phyloP scores from a whole-genome alignment of 2,797 vertebrate genomes.

The Kryptopterus vitreolus region DNA sequence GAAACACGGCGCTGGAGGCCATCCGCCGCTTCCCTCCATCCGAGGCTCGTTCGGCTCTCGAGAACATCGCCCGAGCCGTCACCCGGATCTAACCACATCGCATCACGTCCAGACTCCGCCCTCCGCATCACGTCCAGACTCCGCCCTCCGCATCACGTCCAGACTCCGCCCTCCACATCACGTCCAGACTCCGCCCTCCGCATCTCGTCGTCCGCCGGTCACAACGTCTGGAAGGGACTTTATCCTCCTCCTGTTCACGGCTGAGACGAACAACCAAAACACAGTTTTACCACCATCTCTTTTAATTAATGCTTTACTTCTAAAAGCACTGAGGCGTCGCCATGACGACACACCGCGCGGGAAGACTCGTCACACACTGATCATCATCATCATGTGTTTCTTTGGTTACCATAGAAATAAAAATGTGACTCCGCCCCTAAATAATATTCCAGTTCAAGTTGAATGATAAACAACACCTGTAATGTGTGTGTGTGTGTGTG shows the following conservation, averaged over 20 bases:
- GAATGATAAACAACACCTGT: background rate
- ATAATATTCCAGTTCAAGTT: background rate
- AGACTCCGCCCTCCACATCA: no score
- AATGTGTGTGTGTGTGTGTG: slow-evolving; percentile 8
- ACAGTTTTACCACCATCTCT: background rate
- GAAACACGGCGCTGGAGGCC: slow-evolving; percentile 91
- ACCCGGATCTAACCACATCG: slow-evolving; percentile 79
- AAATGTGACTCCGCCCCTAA: slow-evolving; percentile 1
- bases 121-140: no score
- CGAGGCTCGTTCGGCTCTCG: slow-evolving; percentile 91
- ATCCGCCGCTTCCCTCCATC: slow-evolving; percentile 92
- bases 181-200: no score
- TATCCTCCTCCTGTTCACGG: background rate
- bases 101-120: no score
- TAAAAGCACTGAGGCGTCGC: background rate
- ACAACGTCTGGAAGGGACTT: background rate
- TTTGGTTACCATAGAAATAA: slow-evolving; percentile 27
- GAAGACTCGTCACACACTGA: background rate
- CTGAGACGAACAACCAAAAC: background rate
- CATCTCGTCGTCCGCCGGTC: no score
- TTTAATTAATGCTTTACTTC: background rate
- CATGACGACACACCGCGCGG: background rate
- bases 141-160: no score
- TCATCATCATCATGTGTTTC: background rate
- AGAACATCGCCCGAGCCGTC: slow-evolving; percentile 92